A percentile compares a stretch with the other conserved stretches of the same genome.
Evolutionary conservation across 2,797 vertebrate genomes (phyloP).

Genomic region (Cichlasoma orientale): DNA sequence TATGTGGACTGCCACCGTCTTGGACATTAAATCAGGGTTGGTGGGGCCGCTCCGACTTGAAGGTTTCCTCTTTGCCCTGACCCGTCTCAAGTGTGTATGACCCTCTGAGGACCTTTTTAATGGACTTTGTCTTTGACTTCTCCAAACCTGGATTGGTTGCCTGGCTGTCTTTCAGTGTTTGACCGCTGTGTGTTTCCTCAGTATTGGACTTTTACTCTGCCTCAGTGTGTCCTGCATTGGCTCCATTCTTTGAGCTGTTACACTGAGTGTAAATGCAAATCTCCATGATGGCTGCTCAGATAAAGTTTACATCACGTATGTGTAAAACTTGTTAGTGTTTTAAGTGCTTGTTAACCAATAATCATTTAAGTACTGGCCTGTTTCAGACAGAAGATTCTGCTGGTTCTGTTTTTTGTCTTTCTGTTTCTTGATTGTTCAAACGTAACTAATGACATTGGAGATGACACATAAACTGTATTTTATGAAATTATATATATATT

Average conservation of each 20-base stretch:
- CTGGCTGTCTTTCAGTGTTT: neutral
- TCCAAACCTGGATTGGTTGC: neutral
- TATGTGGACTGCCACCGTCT: too few relatives aligned
- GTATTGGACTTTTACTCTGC: neutral
- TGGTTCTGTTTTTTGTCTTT: neutral
- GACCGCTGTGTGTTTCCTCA: neutral
- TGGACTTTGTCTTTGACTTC: neutral
- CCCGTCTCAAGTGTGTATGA: neutral
- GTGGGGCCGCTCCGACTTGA: too few relatives aligned
- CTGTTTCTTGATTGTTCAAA: neutral
- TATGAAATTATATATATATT: slow-evolving; percentile 13
- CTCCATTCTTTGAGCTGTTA: neutral
- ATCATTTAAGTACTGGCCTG: neutral
- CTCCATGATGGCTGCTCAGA: neutral
- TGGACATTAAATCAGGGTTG: too few relatives aligned
- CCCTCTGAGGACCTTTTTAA: neutral
- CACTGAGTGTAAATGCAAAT: neutral
- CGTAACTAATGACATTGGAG: neutral
- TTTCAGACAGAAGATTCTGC: neutral
- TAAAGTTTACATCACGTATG: neutral
- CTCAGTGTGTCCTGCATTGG: neutral
- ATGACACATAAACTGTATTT: slow-evolving; percentile 21
- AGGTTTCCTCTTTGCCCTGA: neutral
- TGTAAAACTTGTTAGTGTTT: neutral
- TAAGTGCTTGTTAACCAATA: neutral